A percentile compares a stretch with the other conserved stretches of the same genome.
Conservation (phyloP, 1,140 invertebrate genomes). For the Plutomurus gul region DNA sequence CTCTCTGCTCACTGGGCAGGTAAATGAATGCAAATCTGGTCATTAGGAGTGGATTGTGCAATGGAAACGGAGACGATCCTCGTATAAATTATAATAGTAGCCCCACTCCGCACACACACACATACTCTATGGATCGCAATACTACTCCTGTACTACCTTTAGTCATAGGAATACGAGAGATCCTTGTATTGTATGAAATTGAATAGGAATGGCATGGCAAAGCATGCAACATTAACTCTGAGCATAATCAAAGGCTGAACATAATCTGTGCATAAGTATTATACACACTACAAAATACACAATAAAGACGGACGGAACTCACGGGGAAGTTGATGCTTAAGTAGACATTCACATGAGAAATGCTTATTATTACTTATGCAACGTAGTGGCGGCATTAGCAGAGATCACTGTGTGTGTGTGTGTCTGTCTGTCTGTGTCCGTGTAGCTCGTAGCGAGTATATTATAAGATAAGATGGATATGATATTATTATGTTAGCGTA, state of each 20-base stretch:
- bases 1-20: conserved; percentile 1
- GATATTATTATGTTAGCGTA: conserved; percentile 17
- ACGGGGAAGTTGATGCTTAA: neutral
- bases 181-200: neutral
- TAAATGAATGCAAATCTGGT: conserved; percentile 48
- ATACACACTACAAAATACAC: neutral
- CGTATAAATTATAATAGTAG: conserved; percentile 19
- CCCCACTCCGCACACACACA: neutral
- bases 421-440: neutral
- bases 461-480: neutral
- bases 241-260: no score
- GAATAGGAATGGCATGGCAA: no score
- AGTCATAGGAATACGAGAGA: neutral
- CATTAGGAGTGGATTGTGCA: conserved; percentile 23
- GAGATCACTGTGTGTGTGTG: neutral
- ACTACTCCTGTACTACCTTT: neutral
- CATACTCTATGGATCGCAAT: neutral
- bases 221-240: no score
- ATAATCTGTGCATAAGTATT: no score
- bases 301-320: no score
- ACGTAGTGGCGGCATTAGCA: neutral
- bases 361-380: neutral
- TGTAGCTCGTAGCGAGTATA: neutral
- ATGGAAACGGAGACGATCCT: neutral
- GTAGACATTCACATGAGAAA: neutral